Evolutionary conservation across 2,113 vertebrate genomes (phyloP), one percentile per base, ranked within the genome.

Genomic region (Pterocles gutturalis): DNA sequence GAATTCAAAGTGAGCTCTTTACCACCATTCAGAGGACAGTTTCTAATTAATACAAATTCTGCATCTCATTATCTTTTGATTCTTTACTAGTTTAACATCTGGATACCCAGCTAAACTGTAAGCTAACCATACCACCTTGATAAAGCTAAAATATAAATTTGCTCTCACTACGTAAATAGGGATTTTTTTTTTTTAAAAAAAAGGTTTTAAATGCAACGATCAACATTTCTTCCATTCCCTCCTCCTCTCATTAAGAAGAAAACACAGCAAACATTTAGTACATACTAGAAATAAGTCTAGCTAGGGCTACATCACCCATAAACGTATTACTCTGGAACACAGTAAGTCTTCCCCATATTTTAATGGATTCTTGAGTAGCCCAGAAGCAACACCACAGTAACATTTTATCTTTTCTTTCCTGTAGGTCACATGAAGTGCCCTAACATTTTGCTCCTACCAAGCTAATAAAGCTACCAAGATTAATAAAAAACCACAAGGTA

Each of bases 1-100:
- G 83, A 94, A 90, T 83, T 94, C 75, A 65, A 55, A 95, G 66
- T 51, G 79, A 93, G 20, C 7, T 87, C 48, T 83, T 92, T 15
- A 85, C 21, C 43, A 83, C 15, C 53, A 72, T 53, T 85, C 71
- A 90, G 58, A 81, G 28, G 64, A 46, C 11, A 72, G 25, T 21
- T 80, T 69, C 45, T 29, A 85, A 83, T 46, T 24, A 76, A 79
- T 17, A 83, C 13, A 71, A 79, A 55, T 58, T 36, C 58, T 43
- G 6, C 28, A 65, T 28, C 15, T 70, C 64, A 36, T 13, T 87
- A 81, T 33, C 28, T 83, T 89, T 87, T 41, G 8, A 57, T 51
- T 80, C 17, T 81, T 77, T n/a, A 36, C 10, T 49, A 48, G 36
- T 41, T 76, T 76, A 60, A 61, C 8, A 2, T 7, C 38, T 71